These are phyloP conservation scores for Dolichomitus sp. DNA, from an alignment of 2,888 invertebrate species.

Conservation along the genomic window DNA sequence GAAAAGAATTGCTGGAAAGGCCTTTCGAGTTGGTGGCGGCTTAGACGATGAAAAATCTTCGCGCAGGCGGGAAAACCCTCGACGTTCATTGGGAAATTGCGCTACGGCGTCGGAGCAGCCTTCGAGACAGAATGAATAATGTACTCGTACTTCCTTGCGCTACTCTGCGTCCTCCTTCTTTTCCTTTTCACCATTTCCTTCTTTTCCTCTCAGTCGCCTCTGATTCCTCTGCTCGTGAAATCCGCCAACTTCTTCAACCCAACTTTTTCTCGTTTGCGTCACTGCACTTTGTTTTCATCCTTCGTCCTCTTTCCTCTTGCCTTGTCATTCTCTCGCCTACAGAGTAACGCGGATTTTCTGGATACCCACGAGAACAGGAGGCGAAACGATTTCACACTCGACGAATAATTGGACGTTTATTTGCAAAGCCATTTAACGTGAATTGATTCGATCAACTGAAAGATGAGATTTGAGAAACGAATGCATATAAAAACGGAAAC, in stretches of 20 bases:
- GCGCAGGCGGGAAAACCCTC: conserved; percentile 26
- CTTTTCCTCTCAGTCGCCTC: conserved; percentile 14
- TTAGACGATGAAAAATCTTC: conserved; percentile 62
- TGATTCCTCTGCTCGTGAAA: conserved; percentile 29
- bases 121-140: conserved; percentile 75
- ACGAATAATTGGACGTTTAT: conserved; percentile 10
- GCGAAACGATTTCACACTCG: conserved; percentile 31
- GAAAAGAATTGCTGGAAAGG: conserved; percentile 47
- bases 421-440: conserved; percentile 1
- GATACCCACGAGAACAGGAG: background rate
- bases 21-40: conserved; percentile 39
- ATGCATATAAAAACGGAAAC: background rate
- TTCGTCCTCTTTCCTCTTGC: background rate
- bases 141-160: conserved; percentile 54
- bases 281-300: conserved; percentile 16
- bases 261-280: conserved; percentile 14
- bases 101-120: conserved; percentile 62
- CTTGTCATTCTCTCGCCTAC: conserved; percentile 2
- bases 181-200: conserved; percentile 7
- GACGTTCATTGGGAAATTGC: conserved; percentile 81
- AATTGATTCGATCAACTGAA: conserved; percentile 1
- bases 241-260: conserved; percentile 20
- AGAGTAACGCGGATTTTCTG: background rate
- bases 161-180: conserved; percentile 10
- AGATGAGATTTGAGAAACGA: background rate